Conservation (phyloP, 2,113 vertebrate species). For the Corvus moneduloides region DNA sequence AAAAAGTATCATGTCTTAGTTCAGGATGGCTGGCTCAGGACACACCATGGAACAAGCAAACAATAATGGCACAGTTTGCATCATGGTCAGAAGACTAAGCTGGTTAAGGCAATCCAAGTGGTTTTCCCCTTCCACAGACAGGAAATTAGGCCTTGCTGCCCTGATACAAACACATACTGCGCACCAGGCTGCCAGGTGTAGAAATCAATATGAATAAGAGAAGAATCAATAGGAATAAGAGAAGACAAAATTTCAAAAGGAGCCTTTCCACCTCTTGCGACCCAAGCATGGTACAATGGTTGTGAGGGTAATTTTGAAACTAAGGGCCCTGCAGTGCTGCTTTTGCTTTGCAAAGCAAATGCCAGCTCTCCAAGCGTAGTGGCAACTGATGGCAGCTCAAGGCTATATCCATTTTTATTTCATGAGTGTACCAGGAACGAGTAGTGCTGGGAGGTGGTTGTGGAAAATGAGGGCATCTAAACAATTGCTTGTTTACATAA, state of each 20-base stretch:
- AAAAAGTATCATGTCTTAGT: neutral
- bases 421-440: neutral
- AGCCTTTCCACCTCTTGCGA: neutral
- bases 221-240: neutral
- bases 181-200: neutral
- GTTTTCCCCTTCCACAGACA: neutral
- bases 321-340: neutral
- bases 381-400: conserved; percentile 37
- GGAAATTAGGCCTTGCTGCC: neutral
- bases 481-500: conserved; percentile 1
- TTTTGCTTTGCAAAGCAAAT: conserved; percentile 37
- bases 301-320: neutral
- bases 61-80: neutral
- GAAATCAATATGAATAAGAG: neutral
- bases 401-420: conserved; percentile 39
- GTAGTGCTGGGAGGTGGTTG: neutral
- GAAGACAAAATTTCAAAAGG: neutral
- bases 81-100: neutral
- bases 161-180: neutral
- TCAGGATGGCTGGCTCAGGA: neutral
- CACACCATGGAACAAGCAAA: neutral
- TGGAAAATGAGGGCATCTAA: neutral
- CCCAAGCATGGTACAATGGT: neutral
- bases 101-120: neutral
- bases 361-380: neutral